Conservation (phyloP, 2,888 invertebrate species). For the Meteorus colon region DNA sequence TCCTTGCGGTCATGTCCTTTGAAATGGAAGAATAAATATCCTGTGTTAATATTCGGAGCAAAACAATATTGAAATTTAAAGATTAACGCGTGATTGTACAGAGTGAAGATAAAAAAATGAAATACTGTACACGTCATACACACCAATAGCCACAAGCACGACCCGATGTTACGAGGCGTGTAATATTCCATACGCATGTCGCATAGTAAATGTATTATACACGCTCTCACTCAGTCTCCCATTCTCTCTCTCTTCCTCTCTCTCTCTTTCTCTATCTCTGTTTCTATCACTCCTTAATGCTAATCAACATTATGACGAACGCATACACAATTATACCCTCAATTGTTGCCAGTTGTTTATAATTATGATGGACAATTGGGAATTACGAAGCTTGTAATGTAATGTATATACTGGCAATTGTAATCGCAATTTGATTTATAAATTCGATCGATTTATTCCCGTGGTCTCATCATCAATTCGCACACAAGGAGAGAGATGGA, state of each 20-base stretch:
- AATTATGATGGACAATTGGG: slow-evolving; percentile 34
- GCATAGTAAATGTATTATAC: slow-evolving; percentile 51
- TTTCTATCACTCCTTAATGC: slow-evolving; percentile 33
- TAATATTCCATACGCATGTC: slow-evolving; percentile 48
- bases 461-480: not conserved
- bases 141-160: slow-evolving; percentile 44
- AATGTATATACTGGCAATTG: slow-evolving; percentile 16
- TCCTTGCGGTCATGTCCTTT: not conserved
- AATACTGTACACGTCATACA: slow-evolving; percentile 42
- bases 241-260: no score
- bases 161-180: slow-evolving; percentile 43
- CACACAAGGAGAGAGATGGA: slow-evolving; percentile 11
- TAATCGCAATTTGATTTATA: slow-evolving; percentile 3
- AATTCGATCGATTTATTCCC: not conserved
- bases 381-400: slow-evolving; percentile 30
- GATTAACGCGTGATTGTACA: slow-evolving; percentile 27
- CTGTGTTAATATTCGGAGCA: no score
- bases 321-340: slow-evolving; percentile 39
- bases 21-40: slow-evolving; percentile 3
- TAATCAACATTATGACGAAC: slow-evolving; percentile 41
- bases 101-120: not conserved
- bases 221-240: slow-evolving; percentile 36
- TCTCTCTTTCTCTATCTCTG: slow-evolving; percentile 22
- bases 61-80: slow-evolving; percentile 16
- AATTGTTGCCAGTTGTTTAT: slow-evolving; percentile 29